Evolutionary conservation across 1,140 invertebrate genomes (phyloP).

Genomic region (Drosophila nikananu): DNA sequence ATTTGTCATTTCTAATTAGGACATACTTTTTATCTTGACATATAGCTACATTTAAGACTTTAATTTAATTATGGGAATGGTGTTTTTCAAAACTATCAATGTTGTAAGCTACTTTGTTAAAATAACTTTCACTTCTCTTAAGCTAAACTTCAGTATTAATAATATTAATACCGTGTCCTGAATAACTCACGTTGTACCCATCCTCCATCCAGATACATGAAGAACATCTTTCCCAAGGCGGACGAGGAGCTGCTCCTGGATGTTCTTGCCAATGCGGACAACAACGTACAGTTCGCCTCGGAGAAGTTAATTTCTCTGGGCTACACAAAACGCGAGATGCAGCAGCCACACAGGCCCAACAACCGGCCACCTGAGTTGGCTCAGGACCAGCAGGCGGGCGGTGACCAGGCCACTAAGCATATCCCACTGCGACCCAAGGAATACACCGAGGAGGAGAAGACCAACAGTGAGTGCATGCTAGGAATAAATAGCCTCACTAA

Average conservation of each 20-base stretch:
- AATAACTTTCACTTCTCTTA: background rate
- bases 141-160: background rate
- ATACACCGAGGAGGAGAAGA: slow-evolving; percentile 91
- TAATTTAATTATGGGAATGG: background rate
- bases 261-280: slow-evolving; percentile 92
- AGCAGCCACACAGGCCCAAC: slow-evolving; percentile 78
- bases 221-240: slow-evolving; percentile 95
- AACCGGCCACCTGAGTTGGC: slow-evolving; percentile 75
- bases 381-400: slow-evolving; percentile 35
- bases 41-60: no score
- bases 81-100: slow-evolving; percentile 4
- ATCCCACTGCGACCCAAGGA: slow-evolving; percentile 88
- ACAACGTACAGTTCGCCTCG: slow-evolving; percentile 94
- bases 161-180: background rate
- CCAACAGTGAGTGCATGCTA: slow-evolving; percentile 87
- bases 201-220: slow-evolving; percentile 90
- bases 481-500: background rate
- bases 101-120: slow-evolving; percentile 9
- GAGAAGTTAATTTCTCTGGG: slow-evolving; percentile 92
- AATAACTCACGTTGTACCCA: slow-evolving; percentile 31
- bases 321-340: slow-evolving; percentile 91
- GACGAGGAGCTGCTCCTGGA: slow-evolving; percentile 95
- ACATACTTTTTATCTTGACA: fast-evolving
- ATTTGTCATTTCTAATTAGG: no score
- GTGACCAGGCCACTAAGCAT: slow-evolving; percentile 45